Evolutionary conservation across 92 coral and sea anemone species (phyloP).

Genomic region (Diadumene lineata): DNA sequence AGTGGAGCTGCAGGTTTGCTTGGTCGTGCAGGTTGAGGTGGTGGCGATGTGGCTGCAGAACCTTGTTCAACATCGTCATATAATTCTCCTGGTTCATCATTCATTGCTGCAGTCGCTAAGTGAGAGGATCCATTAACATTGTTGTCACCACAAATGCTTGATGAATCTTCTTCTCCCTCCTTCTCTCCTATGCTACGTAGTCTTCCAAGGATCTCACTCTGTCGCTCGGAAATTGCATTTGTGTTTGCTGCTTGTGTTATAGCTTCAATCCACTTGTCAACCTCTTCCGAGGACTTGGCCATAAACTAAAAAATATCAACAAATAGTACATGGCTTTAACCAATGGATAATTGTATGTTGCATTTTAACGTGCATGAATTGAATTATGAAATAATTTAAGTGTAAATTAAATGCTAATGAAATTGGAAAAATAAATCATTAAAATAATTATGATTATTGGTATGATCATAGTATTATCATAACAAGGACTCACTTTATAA

Average conservation of each 20-base stretch:
- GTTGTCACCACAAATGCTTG: constrained; percentile 53
- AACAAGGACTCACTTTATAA: no score
- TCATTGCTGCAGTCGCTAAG: background rate
- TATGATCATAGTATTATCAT: no score
- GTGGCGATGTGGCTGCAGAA: background rate
- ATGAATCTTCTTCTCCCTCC: constrained; percentile 68
- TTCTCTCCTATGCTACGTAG: constrained; percentile 50
- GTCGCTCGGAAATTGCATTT: constrained; percentile 52
- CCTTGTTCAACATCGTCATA: constrained; percentile 38
- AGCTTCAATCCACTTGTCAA: constrained; percentile 66
- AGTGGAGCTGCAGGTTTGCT: background rate
- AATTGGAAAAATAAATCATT: no score
- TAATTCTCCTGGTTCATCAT: constrained; percentile 7
- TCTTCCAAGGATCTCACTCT: constrained; percentile 40
- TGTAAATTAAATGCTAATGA: no score
- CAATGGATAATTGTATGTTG: no score
- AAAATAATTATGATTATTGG: no score
- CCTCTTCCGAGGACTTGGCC: constrained; percentile 56
- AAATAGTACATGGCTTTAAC: no score
- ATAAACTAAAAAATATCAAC: constrained; percentile 56
- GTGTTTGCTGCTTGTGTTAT: constrained; percentile 56
- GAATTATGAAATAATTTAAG: no score
- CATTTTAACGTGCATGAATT: no score
- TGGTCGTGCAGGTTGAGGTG: background rate
- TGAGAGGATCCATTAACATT: background rate